Base-by-base conservation (phyloP, 2,113 vertebrate genomes). In the Hepsetus odoe region DNA sequence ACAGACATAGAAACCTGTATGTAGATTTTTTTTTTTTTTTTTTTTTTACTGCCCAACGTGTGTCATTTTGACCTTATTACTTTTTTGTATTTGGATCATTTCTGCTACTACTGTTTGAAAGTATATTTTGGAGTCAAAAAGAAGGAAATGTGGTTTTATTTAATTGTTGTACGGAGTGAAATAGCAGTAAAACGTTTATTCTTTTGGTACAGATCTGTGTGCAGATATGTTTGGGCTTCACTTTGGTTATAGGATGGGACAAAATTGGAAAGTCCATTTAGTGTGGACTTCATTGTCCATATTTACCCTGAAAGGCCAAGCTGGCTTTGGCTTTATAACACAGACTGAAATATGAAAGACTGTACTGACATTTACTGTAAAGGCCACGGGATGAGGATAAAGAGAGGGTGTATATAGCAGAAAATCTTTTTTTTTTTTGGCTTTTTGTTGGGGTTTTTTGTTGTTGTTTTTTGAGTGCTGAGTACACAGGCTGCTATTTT, bases 1-100 rank as follows among this genome's bases (percentile, higher is more conserved):
- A 95, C 96, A 88, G 98, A 99, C 92, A 98, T 98, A 85, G 97
- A 98, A 93, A 98, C 97, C 12, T 98, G 96, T 90, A 98, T 99
- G 93, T 99, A 96, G 93, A n/a, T n/a, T n/a, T n/a, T n/a, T n/a
- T n/a, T 70, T 5, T 59, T 74, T 67, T 74, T 0, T 79, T 82
- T 70, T 5, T 59, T 74, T 67, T 74, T 0, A 12, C 18, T 79
- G 84, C 71, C 77, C 68, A 26, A 35, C 44, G 91, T 91, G 85
- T 85, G 85, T 84, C 85, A 82, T 77, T 86, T 89, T 87, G 85
- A 72, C 55, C 73, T 76, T 73, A 61, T 81, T 88, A 86, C 80
- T 83, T 89, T 83, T 83, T 87, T 86, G 83, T 87, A 70, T 18
- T 42, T 82, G 89, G 86, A 86, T 84, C 77, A 90, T 80, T 49